These are phyloP conservation scores for Branchipolynoe longqiensis DNA, from an alignment of 2,888 invertebrate genomes.

Conservation along the genomic window DNA sequence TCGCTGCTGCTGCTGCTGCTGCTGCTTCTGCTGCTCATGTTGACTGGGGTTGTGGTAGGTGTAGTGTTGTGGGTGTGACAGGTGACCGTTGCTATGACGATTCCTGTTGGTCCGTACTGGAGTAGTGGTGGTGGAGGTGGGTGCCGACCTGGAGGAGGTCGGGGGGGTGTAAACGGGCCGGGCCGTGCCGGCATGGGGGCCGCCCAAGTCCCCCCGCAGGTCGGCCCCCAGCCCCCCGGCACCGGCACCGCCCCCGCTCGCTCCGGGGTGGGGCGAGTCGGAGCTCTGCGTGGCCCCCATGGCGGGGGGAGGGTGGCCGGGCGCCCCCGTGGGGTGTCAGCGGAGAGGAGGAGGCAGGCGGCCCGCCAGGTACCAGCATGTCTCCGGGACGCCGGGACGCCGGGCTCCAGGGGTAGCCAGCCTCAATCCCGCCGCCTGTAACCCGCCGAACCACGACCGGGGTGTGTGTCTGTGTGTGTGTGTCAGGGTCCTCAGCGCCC, in stretches of 20 bases:
- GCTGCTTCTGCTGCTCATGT: background rate
- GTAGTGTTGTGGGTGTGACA: conserved; percentile 23
- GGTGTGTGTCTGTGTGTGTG: background rate
- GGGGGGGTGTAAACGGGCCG: conserved; percentile 12
- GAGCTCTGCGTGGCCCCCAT: conserved; percentile 53
- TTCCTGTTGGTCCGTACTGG: conserved; percentile 29
- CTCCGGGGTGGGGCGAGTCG: background rate
- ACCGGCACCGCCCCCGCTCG: background rate
- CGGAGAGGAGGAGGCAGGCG: background rate
- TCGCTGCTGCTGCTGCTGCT: background rate
- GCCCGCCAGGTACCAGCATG: conserved; percentile 17
- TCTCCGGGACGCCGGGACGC: background rate
- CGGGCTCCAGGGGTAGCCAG: no score
- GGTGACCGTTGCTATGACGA: conserved; percentile 51
- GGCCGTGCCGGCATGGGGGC: no score
- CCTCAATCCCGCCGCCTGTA: background rate
- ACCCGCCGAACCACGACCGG: background rate
- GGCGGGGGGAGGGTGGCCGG: background rate
- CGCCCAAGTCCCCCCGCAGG: background rate
- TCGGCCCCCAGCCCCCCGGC: background rate
- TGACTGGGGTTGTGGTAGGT: conserved; percentile 11
- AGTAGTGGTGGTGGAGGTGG: conserved; percentile 17
- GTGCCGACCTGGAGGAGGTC: conserved; percentile 21
- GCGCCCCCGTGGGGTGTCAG: background rate
- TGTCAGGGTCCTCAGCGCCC: no score